Base-by-base conservation (phyloP, 2,113 vertebrate species). In the Nycticorax nycticorax region DNA sequence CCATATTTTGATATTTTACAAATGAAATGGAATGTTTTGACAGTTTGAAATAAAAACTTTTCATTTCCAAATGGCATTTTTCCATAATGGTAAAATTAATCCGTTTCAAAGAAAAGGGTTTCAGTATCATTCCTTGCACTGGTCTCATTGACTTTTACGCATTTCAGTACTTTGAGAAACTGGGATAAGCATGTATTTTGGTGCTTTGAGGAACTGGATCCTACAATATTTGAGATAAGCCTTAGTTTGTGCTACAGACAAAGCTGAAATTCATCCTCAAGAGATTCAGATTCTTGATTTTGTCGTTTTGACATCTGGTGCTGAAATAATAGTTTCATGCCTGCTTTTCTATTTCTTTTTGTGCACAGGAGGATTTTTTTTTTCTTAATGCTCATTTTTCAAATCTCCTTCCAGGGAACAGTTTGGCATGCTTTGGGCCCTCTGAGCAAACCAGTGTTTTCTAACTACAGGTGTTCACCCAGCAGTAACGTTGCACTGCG, bases 391-490 rank as follows among this genome's bases (percentile, higher is more conserved):
- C 39, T 94, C 21, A 47, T 74, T 93, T 94, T 91, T 87, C 85
- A 93, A 89, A 82, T 88, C 85, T 76, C 33, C 57, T 97, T 91
- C 66, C 67, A 82, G 69, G 41, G 81, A 92, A 55, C 50, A 66
- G 62, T 87, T 95, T 93, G 83, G 88, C 79, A 77, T 79, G 86
- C 77, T 82, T 66, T 85, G 66, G 57, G 73, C 30, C 41, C 41
- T 92, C 48, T 85, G 71, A 69, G 86, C 81, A 95, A 94, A 89
- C 53, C 53, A 39, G 76, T 92, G 77, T 82, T 95, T 91, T 89
- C 91, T 93, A 60, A 85, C 89, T 95, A 92, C 94, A 97, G 94
- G 77, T 95, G 87, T 92, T 96, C 97, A 96, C 62, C 77, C 92
- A 96, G 86, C 97, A 95, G 89, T 94, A 95, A 92, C 23, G 0